phyloP scores from a whole-genome alignment of 2,888 invertebrate genomes.

The Aporophyla lueneburgensis region DNA sequence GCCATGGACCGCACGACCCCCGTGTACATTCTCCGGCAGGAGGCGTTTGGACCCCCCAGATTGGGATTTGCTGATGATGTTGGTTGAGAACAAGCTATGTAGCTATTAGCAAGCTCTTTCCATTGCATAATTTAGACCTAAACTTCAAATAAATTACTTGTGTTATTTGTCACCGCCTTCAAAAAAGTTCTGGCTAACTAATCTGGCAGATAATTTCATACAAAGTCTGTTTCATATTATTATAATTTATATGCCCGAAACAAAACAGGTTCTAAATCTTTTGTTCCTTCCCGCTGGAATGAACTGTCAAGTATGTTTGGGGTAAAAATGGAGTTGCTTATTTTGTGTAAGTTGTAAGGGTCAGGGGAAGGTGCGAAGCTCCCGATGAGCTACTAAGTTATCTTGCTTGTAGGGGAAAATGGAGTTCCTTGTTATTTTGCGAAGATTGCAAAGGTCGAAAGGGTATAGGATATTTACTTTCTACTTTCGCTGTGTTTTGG shows the following conservation, averaged over 20 bases:
- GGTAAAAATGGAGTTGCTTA: conserved; percentile 50
- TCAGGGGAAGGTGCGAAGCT: conserved; percentile 45
- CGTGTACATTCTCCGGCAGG: too few relatives aligned
- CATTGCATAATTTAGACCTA: not conserved
- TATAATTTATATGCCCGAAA: not conserved
- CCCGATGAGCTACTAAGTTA: conserved; percentile 48
- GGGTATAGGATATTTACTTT: conserved; percentile 46
- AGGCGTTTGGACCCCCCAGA: too few relatives aligned
- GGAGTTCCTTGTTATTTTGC: conserved; percentile 51
- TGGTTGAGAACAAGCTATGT: not conserved
- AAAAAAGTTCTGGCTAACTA: not conserved
- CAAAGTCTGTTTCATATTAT: not conserved
- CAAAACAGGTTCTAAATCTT: conserved; percentile 24
- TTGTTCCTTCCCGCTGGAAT: conserved; percentile 33
- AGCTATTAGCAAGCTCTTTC: not conserved
- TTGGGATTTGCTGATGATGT: too few relatives aligned
- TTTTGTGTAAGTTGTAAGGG: conserved; percentile 54
- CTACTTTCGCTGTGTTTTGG: conserved; percentile 41
- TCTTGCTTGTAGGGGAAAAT: conserved; percentile 43
- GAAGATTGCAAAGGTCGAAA: conserved; percentile 51
- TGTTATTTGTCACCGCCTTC: not conserved
- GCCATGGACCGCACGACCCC: too few relatives aligned
- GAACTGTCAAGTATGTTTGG: conserved; percentile 48
- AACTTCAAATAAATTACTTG: not conserved
- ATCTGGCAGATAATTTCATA: not conserved